Conservation (phyloP, 2,888 invertebrate species). For the Dioctria rufipes region DNA sequence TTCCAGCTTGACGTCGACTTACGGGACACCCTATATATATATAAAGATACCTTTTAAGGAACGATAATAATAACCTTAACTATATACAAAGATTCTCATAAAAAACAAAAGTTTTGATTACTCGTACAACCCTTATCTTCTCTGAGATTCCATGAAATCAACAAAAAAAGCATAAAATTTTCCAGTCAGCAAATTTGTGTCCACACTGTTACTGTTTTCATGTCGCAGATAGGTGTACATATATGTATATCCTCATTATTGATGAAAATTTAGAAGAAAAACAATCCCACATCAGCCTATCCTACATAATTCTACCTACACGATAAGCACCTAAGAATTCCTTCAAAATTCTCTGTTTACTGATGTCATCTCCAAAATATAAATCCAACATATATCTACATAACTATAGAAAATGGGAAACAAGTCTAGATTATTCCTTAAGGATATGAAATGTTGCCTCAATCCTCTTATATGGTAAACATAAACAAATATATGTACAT, state of each 20-base stretch:
- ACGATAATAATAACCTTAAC: too few species aligned
- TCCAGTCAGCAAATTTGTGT: slow-evolving; percentile 5
- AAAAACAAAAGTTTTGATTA: not conserved
- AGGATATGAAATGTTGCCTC: slow-evolving; percentile 44
- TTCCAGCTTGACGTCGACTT: too few species aligned
- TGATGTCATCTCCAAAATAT: slow-evolving; percentile 1
- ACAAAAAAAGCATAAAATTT: slow-evolving; percentile 1
- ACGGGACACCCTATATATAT: too few species aligned
- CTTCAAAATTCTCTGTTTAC: not conserved
- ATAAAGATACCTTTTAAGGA: too few species aligned
- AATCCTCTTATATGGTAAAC: slow-evolving; percentile 55
- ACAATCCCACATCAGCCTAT: not conserved
- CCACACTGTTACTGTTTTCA: not conserved
- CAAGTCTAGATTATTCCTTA: slow-evolving; percentile 27
- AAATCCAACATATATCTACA: not conserved
- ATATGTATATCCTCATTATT: not conserved
- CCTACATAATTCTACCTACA: not conserved
- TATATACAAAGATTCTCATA: too few species aligned
- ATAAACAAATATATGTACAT: slow-evolving; percentile 53
- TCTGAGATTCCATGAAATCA: not conserved
- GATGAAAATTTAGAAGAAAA: not conserved
- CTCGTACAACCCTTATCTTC: slow-evolving; percentile 4
- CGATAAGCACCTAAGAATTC: not conserved
- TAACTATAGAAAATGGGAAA: not conserved
- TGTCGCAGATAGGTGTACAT: too few species aligned